Conservation (phyloP, 2,888 invertebrate genomes). For the Limulus polyphemus region DNA sequence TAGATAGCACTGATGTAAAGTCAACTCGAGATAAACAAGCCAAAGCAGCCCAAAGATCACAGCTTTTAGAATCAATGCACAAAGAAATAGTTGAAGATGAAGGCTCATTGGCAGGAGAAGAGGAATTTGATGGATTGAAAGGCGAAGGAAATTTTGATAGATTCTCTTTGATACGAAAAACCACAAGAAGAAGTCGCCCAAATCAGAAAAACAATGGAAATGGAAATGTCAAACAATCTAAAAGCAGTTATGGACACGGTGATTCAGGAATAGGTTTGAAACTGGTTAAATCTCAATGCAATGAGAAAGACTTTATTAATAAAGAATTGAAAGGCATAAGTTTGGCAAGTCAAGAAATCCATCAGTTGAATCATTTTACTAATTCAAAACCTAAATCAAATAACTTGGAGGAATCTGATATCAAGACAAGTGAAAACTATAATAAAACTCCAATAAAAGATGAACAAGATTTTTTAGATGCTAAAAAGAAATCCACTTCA, state of each 20-base stretch:
- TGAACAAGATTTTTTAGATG: constrained; percentile 6
- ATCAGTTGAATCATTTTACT: constrained; percentile 1
- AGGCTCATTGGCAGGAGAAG: not conserved
- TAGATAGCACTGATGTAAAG: no score
- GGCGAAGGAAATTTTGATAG: constrained; percentile 18
- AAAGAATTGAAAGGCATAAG: not conserved
- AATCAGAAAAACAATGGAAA: constrained; percentile 3
- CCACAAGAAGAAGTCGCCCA: constrained; percentile 14
- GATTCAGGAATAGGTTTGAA: not conserved
- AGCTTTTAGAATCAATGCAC: no score
- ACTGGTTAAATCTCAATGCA: not conserved
- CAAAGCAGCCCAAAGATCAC: no score
- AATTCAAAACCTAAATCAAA: constrained; percentile 2
- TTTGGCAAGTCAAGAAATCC: constrained; percentile 3
- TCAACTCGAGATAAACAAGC: no score
- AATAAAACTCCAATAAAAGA: not conserved
- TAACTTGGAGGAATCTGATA: constrained; percentile 6
- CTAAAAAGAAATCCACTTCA: constrained; percentile 3
- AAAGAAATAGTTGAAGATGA: not conserved
- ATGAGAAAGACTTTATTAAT: not conserved
- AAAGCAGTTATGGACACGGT: not conserved
- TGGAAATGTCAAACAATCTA: not conserved
- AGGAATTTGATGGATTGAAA: not conserved
- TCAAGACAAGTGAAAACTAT: constrained; percentile 1
- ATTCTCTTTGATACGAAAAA: constrained; percentile 21